Percentiles rank a stretch among this genome's conserved stretches.
Evolutionary conservation across 92 coral and sea anemone genomes (phyloP).

Genomic region (Nematostella vectensis): DNA sequence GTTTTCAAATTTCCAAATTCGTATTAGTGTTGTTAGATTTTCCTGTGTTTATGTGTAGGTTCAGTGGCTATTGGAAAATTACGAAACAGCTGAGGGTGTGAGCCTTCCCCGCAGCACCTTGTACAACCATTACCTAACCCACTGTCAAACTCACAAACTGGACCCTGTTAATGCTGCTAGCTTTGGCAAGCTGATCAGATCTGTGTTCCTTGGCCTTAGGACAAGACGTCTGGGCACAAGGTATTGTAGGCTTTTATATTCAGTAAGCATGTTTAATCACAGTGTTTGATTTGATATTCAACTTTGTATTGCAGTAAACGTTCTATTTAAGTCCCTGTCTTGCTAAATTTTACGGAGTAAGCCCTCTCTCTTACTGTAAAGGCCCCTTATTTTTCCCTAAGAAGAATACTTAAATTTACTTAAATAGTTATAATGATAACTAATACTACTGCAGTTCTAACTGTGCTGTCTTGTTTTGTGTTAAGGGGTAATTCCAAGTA

Average conservation of each 20-base stretch:
- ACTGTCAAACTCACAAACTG: constrained; percentile 90
- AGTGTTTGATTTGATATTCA: background rate
- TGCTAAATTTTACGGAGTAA: too few relatives aligned
- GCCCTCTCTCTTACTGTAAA: too few relatives aligned
- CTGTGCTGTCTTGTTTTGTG: background rate
- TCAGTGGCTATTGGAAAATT: constrained; percentile 93
- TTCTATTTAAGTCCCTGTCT: background rate
- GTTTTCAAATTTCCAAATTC: too few relatives aligned
- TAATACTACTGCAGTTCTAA: background rate
- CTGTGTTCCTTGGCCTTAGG: constrained; percentile 94
- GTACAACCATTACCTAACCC: constrained; percentile 85
- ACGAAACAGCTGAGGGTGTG: constrained; percentile 97
- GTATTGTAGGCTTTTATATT: constrained; percentile 38
- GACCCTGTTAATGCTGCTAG: constrained; percentile 99
- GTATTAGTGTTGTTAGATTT: background rate
- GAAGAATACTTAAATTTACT: background rate
- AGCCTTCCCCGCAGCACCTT: constrained; percentile 96
- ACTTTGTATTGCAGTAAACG: background rate
- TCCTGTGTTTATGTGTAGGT: constrained; percentile 37
- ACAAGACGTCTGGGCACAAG: constrained; percentile 98
- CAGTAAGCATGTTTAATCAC: too few relatives aligned
- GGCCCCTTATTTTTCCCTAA: too few relatives aligned
- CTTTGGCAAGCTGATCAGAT: constrained; percentile 96
- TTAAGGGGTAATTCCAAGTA: constrained; percentile 97
- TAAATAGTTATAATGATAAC: background rate